These are phyloP conservation scores for Lutraria rhynchaena DNA, from an alignment of 1,140 invertebrate genomes.

Conservation along the genomic window DNA sequence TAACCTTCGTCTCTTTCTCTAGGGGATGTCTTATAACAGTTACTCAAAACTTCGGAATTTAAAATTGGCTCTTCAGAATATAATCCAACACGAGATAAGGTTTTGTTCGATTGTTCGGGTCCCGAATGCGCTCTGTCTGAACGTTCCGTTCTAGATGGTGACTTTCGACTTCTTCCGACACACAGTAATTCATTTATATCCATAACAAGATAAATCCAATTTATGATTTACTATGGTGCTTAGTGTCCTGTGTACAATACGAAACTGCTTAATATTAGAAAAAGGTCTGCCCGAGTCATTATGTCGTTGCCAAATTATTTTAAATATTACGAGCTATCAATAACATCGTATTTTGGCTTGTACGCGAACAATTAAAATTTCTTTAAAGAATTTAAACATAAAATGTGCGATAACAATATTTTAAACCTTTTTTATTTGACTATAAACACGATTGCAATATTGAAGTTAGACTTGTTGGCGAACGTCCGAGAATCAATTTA, in stretches of 20 bases:
- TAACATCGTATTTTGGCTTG: constrained; percentile 2
- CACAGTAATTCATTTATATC: constrained; percentile 40
- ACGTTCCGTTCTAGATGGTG: background rate
- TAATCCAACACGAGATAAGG: no score
- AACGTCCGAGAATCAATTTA: constrained; percentile 8
- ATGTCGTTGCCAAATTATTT: constrained; percentile 14
- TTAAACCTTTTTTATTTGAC: background rate
- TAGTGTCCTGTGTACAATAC: constrained; percentile 14
- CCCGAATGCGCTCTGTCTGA: constrained; percentile 16
- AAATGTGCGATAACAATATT: background rate
- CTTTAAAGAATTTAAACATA: background rate
- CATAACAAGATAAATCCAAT: constrained; percentile 1
- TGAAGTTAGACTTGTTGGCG: constrained; percentile 3
- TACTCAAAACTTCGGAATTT: no score
- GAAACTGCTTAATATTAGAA: constrained; percentile 2
- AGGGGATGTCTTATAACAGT: no score
- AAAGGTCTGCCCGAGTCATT: background rate
- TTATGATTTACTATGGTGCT: constrained; percentile 4
- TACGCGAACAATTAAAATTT: background rate
- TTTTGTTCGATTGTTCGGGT: no score
- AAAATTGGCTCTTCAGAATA: no score
- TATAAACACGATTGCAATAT: constrained; percentile 1
- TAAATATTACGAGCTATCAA: constrained; percentile 1
- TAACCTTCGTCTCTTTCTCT: no score
- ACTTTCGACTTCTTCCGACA: constrained; percentile 11